Evolutionary conservation across 1,140 invertebrate species (phyloP).

Genomic region (Heliconius himera): DNA sequence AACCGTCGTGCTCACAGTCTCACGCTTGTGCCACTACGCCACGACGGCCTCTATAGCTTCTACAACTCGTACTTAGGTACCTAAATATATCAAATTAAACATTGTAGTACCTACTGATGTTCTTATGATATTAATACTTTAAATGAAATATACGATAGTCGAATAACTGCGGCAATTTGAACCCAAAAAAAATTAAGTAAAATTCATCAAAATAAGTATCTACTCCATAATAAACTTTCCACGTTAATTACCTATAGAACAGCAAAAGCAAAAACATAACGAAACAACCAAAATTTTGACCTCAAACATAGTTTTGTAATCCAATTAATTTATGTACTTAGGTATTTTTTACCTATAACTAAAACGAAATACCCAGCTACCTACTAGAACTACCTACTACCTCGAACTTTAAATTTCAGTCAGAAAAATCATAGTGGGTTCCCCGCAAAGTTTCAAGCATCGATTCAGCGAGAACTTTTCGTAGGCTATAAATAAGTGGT

Average conservation of each 20-base stretch:
- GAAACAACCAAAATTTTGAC: neutral
- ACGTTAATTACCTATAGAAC: neutral
- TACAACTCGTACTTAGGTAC: no score
- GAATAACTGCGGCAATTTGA: no score
- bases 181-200: no score
- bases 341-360: neutral
- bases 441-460: constrained; percentile 21
- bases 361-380: neutral
- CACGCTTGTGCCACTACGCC: no score
- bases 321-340: neutral
- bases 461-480: constrained; percentile 26
- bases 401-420: neutral
- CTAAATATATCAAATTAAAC: no score
- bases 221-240: neutral
- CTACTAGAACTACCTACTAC: neutral
- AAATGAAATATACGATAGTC: no score
- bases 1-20: no score
- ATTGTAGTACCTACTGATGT: no score
- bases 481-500: constrained; percentile 22
- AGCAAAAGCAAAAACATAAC: neutral
- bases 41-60: no score
- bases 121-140: no score
- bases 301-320: neutral
- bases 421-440: constrained; percentile 5
- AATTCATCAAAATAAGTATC: no score